These are phyloP conservation scores for Maniola hyperantus DNA, from an alignment of 2,888 invertebrate genomes.

Conservation along the genomic window DNA sequence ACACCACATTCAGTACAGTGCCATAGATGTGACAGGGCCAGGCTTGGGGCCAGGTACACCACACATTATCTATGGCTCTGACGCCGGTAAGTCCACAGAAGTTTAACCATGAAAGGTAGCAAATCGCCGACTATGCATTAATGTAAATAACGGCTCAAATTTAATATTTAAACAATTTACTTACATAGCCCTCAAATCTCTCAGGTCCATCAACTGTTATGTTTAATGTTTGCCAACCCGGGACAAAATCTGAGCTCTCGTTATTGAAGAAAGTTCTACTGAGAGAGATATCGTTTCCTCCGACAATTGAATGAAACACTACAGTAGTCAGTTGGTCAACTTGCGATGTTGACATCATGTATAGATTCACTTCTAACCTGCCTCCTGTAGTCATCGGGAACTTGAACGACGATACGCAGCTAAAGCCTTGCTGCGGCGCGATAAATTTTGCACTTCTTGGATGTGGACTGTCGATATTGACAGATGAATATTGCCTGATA, in stretches of 20 bases:
- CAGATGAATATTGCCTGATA: constrained; percentile 46
- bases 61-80: too few species aligned
- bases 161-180: constrained; percentile 37
- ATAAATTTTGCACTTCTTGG: constrained; percentile 47
- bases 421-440: constrained; percentile 45
- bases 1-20: too few species aligned
- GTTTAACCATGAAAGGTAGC: background rate
- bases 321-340: constrained; percentile 45
- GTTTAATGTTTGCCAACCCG: constrained; percentile 48
- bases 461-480: constrained; percentile 45
- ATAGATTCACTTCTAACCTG: constrained; percentile 50
- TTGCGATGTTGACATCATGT: constrained; percentile 42
- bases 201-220: constrained; percentile 39
- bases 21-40: too few species aligned
- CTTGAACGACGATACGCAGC: constrained; percentile 51
- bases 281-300: constrained; percentile 37
- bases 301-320: constrained; percentile 40
- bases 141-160: too few species aligned
- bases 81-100: too few species aligned
- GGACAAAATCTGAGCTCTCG: constrained; percentile 28
- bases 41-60: too few species aligned
- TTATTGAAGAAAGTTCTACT: constrained; percentile 33
- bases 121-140: too few species aligned
- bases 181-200: constrained; percentile 51
- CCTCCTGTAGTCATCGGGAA: constrained; percentile 52